These are phyloP conservation scores for Sphaerophoria taeniata DNA, from an alignment of 2,888 invertebrate species.

Conservation along the genomic window DNA sequence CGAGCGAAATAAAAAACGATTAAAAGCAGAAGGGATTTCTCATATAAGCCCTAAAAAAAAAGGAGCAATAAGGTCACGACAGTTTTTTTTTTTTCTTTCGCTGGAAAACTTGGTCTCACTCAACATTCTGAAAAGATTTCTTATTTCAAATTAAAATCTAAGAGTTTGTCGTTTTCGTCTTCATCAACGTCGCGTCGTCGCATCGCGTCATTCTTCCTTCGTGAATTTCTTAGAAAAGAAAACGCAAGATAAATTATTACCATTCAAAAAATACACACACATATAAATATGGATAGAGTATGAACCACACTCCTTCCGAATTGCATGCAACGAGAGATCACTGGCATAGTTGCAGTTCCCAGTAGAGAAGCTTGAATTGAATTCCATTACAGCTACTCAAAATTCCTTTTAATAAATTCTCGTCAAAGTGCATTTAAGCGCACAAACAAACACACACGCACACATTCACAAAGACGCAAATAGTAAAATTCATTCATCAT, in stretches of 20 bases:
- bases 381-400: constrained; percentile 40
- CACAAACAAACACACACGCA: constrained; percentile 12
- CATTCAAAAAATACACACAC: neutral
- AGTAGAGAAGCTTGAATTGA: constrained; percentile 1
- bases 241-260: constrained; percentile 6
- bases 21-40: neutral
- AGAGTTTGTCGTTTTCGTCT: constrained; percentile 12
- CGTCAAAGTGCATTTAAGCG: constrained; percentile 22
- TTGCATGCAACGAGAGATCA: constrained; percentile 12
- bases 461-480: neutral
- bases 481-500: constrained; percentile 24
- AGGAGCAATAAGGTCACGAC: neutral
- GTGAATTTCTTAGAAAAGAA: neutral
- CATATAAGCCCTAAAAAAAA: neutral
- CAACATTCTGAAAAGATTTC: constrained; percentile 20
- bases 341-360: constrained; percentile 3
- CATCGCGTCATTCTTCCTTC: neutral
- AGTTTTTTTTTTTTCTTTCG: constrained; percentile 5
- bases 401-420: constrained; percentile 52
- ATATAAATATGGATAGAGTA: neutral
- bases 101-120: constrained; percentile 22
- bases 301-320: constrained; percentile 26
- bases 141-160: constrained; percentile 50
- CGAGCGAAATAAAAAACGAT: neutral
- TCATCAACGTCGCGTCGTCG: neutral